Base-by-base conservation (phyloP, 2,113 vertebrate genomes). In the Thunnus thynnus region DNA sequence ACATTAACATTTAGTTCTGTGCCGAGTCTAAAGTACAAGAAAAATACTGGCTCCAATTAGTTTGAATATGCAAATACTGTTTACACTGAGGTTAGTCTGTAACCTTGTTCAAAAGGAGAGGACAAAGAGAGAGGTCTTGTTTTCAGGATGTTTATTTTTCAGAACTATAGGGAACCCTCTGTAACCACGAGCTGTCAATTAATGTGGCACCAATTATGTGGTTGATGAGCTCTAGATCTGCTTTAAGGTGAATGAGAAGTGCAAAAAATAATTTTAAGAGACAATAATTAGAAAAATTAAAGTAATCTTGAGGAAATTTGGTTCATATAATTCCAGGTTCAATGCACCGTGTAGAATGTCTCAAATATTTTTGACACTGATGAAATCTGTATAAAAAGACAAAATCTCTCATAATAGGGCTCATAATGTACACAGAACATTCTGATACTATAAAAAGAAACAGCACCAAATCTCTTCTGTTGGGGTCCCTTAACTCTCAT, bases 31-130 rank as follows among this genome's bases (percentile, higher is more conserved):
- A 22, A 18, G 11, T 32, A 3, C 11, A 55, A 16, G 9, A 22
- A 12, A 25, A 52, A 20, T 17, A 69, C 3, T 50, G 20, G 4
- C 44, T 3, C 16, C 41, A 48, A 4, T 32, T 18, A 32, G 22
- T 69, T 69, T 63, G 47, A 69, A 65, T 69, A 41, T 78, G 25
- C 22, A 80, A 83, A 83, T 67, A 25, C 18, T 65, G 11, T 3
- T 20, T 41, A 61, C 4, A 16, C 13, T 22, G 72, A 51, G 25
- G 18, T 16, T 13, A 13, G 11, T 9, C 36, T 41, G 36, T 41
- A 41, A 41, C 36, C 4, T 30, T 30, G 27, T 4, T 41, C 36
- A 8, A 41, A 7, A 41, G 36, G 7, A 41, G 36, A 41, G 36
- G 36, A 41, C 36, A 41, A 41, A 41, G 36, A 20, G 36, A 36